Evolutionary conservation across 2,888 invertebrate genomes (phyloP), one percentile per base, ranked within the genome.

Genomic region (Sesamia inferens): DNA sequence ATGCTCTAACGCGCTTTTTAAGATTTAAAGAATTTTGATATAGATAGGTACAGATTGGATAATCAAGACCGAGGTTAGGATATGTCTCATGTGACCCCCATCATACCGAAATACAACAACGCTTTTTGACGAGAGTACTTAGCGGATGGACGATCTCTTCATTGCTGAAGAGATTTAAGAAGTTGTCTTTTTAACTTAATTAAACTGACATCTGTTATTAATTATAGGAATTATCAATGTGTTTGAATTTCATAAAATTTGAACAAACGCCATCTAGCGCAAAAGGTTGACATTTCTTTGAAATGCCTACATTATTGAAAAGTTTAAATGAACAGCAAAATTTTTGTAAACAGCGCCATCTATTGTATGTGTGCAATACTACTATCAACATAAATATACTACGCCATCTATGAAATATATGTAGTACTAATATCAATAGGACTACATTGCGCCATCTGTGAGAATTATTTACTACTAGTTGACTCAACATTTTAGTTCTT

Each of bases 401-500:
- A 16, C 74, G 82, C 76, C 85, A 88, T 87, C 88, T 86, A 72
- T 73, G n/a, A 0, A 11, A 10, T 10, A 0, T 0, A 0, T 0
- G 0, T 0, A 0, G 22, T 31, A 72, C 22, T 51, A 42, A 0
- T 22, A 19, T 0, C 1, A 19, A 13, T 1, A 0, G 3, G 2
- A 10, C 1, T 0, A 2, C 4, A 55, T n/a, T 66, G 11, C 69
- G 81, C 73, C 84, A 88, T 86, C 88, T 85, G 59, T 74, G 7
- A 16, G 0, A 31, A 7, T 11, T 5, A 0, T 1, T 0, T 7
- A 0, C 10, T 42, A n/a, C 10, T 13, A 0, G 19, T 10, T 48
- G 13, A 39, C 22, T 14, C 7, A 7, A 19, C 7, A 5, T 31
- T 44, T 1, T 1, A 13, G 19, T 11, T 22, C n/a, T 7, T 51